Evolutionary conservation across 1,140 invertebrate genomes (phyloP).

Genomic region (Formica exsecta): DNA sequence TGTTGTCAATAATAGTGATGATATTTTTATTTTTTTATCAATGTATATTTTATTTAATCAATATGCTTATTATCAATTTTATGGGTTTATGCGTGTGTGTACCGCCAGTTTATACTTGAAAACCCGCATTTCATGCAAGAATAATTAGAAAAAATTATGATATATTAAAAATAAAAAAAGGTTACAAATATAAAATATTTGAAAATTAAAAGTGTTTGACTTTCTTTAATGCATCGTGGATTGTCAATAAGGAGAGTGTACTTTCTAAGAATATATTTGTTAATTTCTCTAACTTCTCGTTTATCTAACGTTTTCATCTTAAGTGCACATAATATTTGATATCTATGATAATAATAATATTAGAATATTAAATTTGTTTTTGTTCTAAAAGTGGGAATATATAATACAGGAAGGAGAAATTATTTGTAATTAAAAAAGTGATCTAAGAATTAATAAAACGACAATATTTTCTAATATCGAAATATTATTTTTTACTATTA

Average conservation of each 20-base stretch:
- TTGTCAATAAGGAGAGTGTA: neutral
- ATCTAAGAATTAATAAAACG: too few relatives aligned
- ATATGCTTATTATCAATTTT: neutral
- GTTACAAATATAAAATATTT: neutral
- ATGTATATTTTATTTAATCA: neutral
- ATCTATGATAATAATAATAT: neutral
- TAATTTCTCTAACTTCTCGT: neutral
- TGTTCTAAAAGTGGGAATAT: too few relatives aligned
- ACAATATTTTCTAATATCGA: neutral
- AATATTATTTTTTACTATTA: neutral
- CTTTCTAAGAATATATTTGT: constrained; percentile 1
- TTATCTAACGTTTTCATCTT: constrained; percentile 4
- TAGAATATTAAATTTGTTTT: too few relatives aligned
- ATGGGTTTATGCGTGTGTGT: too few relatives aligned
- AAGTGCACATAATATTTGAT: neutral
- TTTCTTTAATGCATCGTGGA: constrained; percentile 1
- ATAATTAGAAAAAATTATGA: neutral
- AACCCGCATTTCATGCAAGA: neutral
- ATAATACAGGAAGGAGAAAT: too few relatives aligned
- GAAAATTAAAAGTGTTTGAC: neutral
- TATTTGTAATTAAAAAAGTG: too few relatives aligned
- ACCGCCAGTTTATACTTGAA: too few relatives aligned
- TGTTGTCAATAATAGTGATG: neutral
- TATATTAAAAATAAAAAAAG: neutral
- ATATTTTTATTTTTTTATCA: constrained; percentile 16